phyloP scores from a whole-genome alignment of 2,888 invertebrate species.

The Apotomis betuletana region DNA sequence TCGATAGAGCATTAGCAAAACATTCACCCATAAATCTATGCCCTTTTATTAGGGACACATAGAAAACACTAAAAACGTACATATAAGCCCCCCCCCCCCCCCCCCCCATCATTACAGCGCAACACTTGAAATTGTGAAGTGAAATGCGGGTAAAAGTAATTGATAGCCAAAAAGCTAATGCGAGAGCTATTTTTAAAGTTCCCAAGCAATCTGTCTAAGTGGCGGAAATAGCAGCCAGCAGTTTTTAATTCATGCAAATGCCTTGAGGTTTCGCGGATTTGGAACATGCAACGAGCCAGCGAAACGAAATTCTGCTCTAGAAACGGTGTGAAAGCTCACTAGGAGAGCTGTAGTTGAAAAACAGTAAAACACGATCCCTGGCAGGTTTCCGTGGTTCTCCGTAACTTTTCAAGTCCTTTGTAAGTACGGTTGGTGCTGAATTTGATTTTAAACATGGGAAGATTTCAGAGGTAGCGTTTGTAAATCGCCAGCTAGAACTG shows the following conservation, averaged over 20 bases:
- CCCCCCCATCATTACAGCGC: neutral
- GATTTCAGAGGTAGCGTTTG: neutral
- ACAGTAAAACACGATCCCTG: constrained; percentile 1
- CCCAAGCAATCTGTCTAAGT: constrained; percentile 38
- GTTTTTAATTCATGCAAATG: constrained; percentile 42
- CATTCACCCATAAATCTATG: too few relatives aligned
- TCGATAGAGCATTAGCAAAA: too few relatives aligned
- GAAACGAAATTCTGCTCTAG: constrained; percentile 25
- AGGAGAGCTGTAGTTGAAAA: constrained; percentile 5
- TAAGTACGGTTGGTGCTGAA: neutral
- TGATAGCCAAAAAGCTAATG: constrained; percentile 25
- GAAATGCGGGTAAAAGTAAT: constrained; percentile 23
- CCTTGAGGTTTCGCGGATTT: constrained; percentile 38
- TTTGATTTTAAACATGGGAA: neutral
- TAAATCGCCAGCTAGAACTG: neutral
- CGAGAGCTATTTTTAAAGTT: constrained; percentile 25
- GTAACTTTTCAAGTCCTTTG: constrained; percentile 2
- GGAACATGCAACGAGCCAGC: constrained; percentile 36
- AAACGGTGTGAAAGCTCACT: constrained; percentile 9
- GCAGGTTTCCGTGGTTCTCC: neutral
- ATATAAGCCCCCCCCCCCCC: too few relatives aligned
- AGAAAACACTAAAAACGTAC: too few relatives aligned
- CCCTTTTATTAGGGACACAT: too few relatives aligned
- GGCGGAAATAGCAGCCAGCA: constrained; percentile 34
- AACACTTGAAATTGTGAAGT: constrained; percentile 10